phyloP scores from a whole-genome alignment of 2,888 invertebrate species.

The Encarsia formosa region DNA sequence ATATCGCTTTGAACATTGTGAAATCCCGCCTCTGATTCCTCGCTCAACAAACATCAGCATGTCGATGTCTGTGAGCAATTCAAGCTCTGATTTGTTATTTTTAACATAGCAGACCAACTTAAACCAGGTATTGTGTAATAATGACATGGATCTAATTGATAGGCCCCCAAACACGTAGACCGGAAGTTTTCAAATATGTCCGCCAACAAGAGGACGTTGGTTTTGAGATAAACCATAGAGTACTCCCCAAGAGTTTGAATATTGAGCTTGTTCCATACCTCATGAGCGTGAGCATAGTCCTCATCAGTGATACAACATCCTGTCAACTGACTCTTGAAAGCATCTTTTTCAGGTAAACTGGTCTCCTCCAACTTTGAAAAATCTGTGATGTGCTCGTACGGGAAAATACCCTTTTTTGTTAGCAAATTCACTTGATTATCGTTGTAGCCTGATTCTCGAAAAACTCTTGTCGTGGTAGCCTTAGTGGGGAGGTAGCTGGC shows the following conservation, averaged over 20 bases:
- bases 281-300: neutral
- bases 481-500: too few relatives aligned
- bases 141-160: slow-evolving; percentile 1
- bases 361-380: too few relatives aligned
- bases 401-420: too few relatives aligned
- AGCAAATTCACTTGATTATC: too few relatives aligned
- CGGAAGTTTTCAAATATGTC: slow-evolving; percentile 8
- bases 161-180: neutral
- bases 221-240: slow-evolving; percentile 2
- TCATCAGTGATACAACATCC: neutral
- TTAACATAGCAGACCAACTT: slow-evolving; percentile 22
- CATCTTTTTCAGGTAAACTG: too few relatives aligned
- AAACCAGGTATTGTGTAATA: slow-evolving; percentile 35
- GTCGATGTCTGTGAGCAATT: slow-evolving; percentile 27
- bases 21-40: too few relatives aligned
- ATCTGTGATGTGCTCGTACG: too few relatives aligned
- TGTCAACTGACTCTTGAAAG: neutral
- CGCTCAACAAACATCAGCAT: slow-evolving; percentile 30
- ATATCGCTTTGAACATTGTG: too few relatives aligned
- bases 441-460: too few relatives aligned
- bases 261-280: neutral
- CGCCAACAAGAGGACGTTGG: slow-evolving; percentile 1
- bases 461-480: too few relatives aligned
- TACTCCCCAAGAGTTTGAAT: neutral
- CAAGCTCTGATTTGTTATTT: slow-evolving; percentile 18